phyloP scores from a whole-genome alignment of 1,140 invertebrate genomes.

The Sesamia nonagrioides region DNA sequence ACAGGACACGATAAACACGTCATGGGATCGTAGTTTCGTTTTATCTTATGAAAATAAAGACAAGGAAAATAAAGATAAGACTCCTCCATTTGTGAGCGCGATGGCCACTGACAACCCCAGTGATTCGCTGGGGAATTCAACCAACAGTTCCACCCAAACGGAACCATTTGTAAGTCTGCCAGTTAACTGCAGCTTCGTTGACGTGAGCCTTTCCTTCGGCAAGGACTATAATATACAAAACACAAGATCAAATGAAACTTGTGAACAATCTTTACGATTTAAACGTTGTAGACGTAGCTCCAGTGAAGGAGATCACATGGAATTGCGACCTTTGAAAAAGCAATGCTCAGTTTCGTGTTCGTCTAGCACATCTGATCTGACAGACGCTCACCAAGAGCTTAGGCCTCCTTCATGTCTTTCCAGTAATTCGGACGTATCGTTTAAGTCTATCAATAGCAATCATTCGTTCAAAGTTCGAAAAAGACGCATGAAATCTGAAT shows the following conservation, averaged over 20 bases:
- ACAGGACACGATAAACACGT: constrained; percentile 68
- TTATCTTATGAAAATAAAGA: constrained; percentile 62
- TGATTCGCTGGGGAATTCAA: constrained; percentile 56
- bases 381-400: constrained; percentile 56
- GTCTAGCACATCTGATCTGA: constrained; percentile 67
- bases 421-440: constrained; percentile 77
- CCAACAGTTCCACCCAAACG: constrained; percentile 71
- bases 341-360: constrained; percentile 69
- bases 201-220: constrained; percentile 68
- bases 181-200: constrained; percentile 60
- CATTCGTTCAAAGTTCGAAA: constrained; percentile 78
- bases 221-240: constrained; percentile 70
- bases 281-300: constrained; percentile 74
- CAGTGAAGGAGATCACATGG: constrained; percentile 62
- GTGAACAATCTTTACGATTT: constrained; percentile 60
- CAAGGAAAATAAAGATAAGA: constrained; percentile 62
- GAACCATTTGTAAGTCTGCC: constrained; percentile 59
- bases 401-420: constrained; percentile 63
- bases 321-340: constrained; percentile 71
- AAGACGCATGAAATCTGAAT: constrained; percentile 76
- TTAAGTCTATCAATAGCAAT: constrained; percentile 79
- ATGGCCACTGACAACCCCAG: constrained; percentile 68
- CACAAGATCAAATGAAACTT: constrained; percentile 64
- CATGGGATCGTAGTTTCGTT: constrained; percentile 73
- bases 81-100: constrained; percentile 71